These are phyloP conservation scores for Cephonodes hylas DNA, from an alignment of 2,888 invertebrate genomes.

Conservation along the genomic window DNA sequence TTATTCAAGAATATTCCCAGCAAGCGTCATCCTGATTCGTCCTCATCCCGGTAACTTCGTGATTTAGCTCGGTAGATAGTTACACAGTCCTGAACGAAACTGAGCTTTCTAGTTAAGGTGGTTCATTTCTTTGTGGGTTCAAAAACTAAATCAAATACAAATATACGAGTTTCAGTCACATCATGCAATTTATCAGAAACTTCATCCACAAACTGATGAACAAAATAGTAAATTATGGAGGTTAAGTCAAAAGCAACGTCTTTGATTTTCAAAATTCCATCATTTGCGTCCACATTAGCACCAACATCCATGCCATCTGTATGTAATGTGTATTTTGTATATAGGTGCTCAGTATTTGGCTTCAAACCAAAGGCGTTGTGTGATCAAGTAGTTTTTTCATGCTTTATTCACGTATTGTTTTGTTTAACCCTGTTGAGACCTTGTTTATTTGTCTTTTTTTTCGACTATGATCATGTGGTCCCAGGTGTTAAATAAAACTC, in stretches of 20 bases:
- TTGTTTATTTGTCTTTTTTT: slow-evolving; percentile 33
- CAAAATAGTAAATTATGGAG: slow-evolving; percentile 62
- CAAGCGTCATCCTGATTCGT: slow-evolving; percentile 38
- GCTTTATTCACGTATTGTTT: slow-evolving; percentile 71
- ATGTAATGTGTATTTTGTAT: slow-evolving; percentile 9
- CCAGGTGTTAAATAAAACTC: slow-evolving; percentile 76
- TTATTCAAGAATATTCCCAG: slow-evolving; percentile 38
- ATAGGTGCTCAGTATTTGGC: slow-evolving; percentile 17
- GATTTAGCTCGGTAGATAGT: slow-evolving; percentile 58
- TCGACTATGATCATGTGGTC: slow-evolving; percentile 47
- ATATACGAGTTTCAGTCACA: background rate
- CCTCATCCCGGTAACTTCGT: slow-evolving; percentile 31
- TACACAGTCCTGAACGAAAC: slow-evolving; percentile 74
- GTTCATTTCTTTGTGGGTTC: slow-evolving; percentile 67
- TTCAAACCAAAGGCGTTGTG: slow-evolving; percentile 55
- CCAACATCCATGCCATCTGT: background rate
- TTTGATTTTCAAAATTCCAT: slow-evolving; percentile 43
- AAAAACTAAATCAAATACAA: slow-evolving; percentile 14
- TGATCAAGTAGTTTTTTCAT: slow-evolving; percentile 54
- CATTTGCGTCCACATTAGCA: background rate
- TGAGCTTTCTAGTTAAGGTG: slow-evolving; percentile 67
- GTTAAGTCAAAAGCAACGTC: slow-evolving; percentile 53
- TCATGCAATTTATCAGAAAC: slow-evolving; percentile 1
- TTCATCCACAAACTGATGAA: slow-evolving; percentile 62
- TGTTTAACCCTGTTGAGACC: slow-evolving; percentile 75